Base-by-base conservation (phyloP, 2,113 vertebrate species). In the Raphicerus campestris region DNA sequence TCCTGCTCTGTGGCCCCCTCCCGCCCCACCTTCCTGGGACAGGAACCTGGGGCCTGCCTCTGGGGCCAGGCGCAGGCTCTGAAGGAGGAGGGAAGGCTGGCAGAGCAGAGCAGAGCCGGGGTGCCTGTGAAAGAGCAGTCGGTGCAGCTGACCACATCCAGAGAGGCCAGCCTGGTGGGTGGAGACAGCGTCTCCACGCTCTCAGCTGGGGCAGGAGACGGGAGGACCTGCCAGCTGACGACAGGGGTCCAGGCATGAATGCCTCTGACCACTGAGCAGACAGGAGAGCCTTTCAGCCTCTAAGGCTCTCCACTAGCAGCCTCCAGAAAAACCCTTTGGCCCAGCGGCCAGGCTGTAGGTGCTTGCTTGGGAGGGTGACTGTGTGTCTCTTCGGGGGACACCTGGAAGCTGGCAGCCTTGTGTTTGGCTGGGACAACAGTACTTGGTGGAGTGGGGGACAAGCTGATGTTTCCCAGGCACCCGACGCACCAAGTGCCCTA, bases 1-100 rank as follows among this genome's bases (percentile, higher is more conserved):
- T 94, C 97, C 97, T 94, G 96, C 93, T 45, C 88, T n/a, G 28
- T 66, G 77, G 39, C 56, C 42, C 87, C 45, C 24, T 53, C 39
- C 53, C 9, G 22, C 51, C 87, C 77, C 55, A 24, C 93, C 91
- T 93, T 91, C 93, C 96, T 93, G 84, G 95, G 89, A 53, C 94
- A 96, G 93, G 96, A 95, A 93, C 87, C 42, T 39, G 19, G 73
- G 51, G 87, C 47, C 82, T 49, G 75, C 47, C 49, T 90, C 83
- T 45, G 89, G 28, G 78, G 73, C 53, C 55, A 55, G 53, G 8
- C 28, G 14, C 81, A 47, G 80, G 84, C 56, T 61, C 78, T 17
- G 17, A 22, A 20, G 51, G 32, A 30, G 30, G 42, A 26, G 78
- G 30, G 35, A 26, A 24, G 82, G 66, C n/a, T 17, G 63, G 91